Conservation (phyloP, 2,888 invertebrate genomes). For the Labia minor region DNA sequence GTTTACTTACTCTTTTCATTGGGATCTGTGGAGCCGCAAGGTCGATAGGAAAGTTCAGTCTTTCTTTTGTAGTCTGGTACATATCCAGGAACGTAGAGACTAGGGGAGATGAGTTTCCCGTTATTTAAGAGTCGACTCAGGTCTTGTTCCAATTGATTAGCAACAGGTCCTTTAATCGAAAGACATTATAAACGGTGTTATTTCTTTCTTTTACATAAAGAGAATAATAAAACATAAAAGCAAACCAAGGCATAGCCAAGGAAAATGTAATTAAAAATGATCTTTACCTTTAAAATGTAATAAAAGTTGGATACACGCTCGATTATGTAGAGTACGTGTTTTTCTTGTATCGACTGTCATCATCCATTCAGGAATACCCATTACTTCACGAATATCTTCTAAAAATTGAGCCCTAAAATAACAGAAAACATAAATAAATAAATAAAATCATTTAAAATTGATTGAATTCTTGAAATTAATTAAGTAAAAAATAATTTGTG, state of each 20-base stretch:
- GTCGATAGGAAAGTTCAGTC: slow-evolving; percentile 57
- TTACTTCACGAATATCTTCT: slow-evolving; percentile 62
- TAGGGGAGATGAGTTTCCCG: slow-evolving; percentile 63
- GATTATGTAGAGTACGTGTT: slow-evolving; percentile 63
- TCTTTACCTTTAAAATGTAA: slow-evolving; percentile 68
- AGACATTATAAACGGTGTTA: too few species aligned
- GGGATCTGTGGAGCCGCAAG: slow-evolving; percentile 64
- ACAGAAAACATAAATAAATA: not conserved
- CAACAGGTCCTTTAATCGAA: slow-evolving; percentile 59
- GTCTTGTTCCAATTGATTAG: slow-evolving; percentile 66
- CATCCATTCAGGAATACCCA: slow-evolving; percentile 88
- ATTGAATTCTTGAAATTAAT: too few species aligned
- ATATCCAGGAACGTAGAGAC: slow-evolving; percentile 66
- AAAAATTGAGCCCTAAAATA: slow-evolving; percentile 66
- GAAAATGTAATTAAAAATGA: too few species aligned
- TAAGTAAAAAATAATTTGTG: too few species aligned
- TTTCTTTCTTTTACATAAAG: slow-evolving; percentile 1
- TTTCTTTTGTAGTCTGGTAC: slow-evolving; percentile 55
- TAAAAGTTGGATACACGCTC: slow-evolving; percentile 71
- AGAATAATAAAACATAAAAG: not conserved
- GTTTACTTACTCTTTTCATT: slow-evolving; percentile 51
- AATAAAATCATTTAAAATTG: too few species aligned
- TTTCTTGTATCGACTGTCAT: slow-evolving; percentile 70
- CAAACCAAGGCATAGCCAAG: too few species aligned
- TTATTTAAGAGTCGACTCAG: slow-evolving; percentile 62